These are phyloP conservation scores for Cheilinus undulatus DNA, from an alignment of 2,113 vertebrate genomes.

Conservation along the genomic window DNA sequence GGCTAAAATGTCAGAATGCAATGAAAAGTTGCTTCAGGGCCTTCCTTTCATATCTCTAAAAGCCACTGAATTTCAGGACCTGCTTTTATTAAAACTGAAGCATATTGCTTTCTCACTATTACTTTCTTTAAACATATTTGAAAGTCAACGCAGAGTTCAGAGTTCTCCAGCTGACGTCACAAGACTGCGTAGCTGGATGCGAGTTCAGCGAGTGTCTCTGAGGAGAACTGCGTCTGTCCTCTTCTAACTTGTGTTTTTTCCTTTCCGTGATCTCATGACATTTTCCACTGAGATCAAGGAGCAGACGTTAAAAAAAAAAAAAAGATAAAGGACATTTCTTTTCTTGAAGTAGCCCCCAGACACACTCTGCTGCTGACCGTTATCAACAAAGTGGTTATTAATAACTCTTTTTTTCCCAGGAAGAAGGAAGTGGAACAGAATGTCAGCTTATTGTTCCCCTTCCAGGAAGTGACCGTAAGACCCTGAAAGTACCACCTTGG, in stretches of 20 bases:
- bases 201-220: slow-evolving; percentile 37
- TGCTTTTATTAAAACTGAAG: slow-evolving; percentile 54
- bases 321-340: slow-evolving; percentile 42
- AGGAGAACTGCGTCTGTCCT: slow-evolving; percentile 30
- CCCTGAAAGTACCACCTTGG: slow-evolving; percentile 30
- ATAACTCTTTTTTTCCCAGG: slow-evolving; percentile 76
- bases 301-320: slow-evolving; percentile 40
- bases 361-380: slow-evolving; percentile 33
- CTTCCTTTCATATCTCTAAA: slow-evolving; percentile 28
- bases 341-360: slow-evolving; percentile 20
- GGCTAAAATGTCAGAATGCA: slow-evolving; percentile 31
- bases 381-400: slow-evolving; percentile 70
- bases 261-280: slow-evolving; percentile 68
- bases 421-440: slow-evolving; percentile 67
- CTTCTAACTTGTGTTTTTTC: slow-evolving; percentile 44
- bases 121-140: slow-evolving; percentile 44
- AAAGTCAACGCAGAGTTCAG: slow-evolving; percentile 28
- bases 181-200: slow-evolving; percentile 32
- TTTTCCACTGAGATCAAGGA: slow-evolving; percentile 64
- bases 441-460: slow-evolving; percentile 75
- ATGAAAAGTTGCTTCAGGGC: slow-evolving; percentile 26
- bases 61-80: slow-evolving; percentile 11
- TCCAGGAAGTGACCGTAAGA: slow-evolving; percentile 71
- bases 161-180: slow-evolving; percentile 56
- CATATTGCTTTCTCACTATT: slow-evolving; percentile 44